Conservation (phyloP, 2,888 invertebrate species). For the Drosophila mimetica region DNA sequence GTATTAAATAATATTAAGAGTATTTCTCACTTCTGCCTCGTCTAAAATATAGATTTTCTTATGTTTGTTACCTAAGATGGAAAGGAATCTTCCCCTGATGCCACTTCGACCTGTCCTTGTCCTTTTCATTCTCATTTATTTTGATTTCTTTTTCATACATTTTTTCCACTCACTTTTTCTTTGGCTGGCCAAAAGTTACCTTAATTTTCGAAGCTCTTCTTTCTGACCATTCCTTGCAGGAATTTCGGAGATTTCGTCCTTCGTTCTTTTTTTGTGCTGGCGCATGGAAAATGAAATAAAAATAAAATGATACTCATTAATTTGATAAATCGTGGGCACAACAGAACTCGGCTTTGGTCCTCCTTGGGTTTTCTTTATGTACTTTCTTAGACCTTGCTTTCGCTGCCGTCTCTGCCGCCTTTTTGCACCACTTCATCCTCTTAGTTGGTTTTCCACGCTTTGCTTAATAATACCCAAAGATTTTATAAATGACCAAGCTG, state of each 20-base stretch:
- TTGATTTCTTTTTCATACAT: slow-evolving; percentile 41
- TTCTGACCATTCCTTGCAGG: slow-evolving; percentile 14
- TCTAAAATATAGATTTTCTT: not conserved
- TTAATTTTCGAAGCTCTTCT: slow-evolving; percentile 60
- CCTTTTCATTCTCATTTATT: slow-evolving; percentile 51
- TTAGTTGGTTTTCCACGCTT: slow-evolving; percentile 44
- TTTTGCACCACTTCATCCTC: slow-evolving; percentile 20
- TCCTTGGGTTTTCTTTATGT: slow-evolving; percentile 46
- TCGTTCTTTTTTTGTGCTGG: slow-evolving; percentile 41
- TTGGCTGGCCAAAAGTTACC: slow-evolving; percentile 50
- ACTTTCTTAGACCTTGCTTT: slow-evolving; percentile 45
- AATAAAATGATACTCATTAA: slow-evolving; percentile 83
- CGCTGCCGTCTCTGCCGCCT: slow-evolving; percentile 14
- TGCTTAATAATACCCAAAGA: slow-evolving; percentile 76
- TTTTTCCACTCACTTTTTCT: slow-evolving; percentile 26
- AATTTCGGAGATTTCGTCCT: slow-evolving; percentile 29
- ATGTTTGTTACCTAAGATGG: slow-evolving; percentile 10
- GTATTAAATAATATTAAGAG: not conserved
- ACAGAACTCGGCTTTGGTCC: slow-evolving; percentile 42
- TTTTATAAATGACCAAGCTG: slow-evolving; percentile 78
- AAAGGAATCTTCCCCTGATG: slow-evolving; percentile 11
- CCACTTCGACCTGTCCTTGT: slow-evolving; percentile 48
- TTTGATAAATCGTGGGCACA: slow-evolving; percentile 82
- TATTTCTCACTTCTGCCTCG: not conserved
- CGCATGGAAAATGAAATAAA: slow-evolving; percentile 80